Evolutionary conservation across 1,140 invertebrate species (phyloP), one percentile per base, ranked within the genome.

Genomic region (Drosophila pectinifera): DNA sequence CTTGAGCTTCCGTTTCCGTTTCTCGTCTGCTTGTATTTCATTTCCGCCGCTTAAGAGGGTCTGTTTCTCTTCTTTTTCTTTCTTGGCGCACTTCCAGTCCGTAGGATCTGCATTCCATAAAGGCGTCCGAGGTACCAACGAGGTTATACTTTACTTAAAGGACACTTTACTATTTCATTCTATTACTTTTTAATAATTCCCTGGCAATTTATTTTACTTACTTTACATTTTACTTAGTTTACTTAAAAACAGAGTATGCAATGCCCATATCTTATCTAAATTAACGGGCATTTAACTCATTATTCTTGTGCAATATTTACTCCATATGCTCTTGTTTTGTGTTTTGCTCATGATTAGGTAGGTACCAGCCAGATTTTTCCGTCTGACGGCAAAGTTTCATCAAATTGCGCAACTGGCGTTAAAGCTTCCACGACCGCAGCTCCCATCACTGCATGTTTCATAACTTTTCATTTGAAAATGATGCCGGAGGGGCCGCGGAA

Each of bases 1-100:
- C n/a, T 16, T n/a, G 22, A 20, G 46, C 20, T 41, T 59, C 41
- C 57, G 36, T 42, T 65, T 75, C 41, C 45, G 54, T 42, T 83
- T 49, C 59, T 67, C 53, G 54, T 65, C 62, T 55, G 39, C 73
- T 81, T 78, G 64, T 86, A 72, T 75, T 88, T 64, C 83, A 75
- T 81, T 86, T 85, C 82, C 82, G 78, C 41, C 74, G 70, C 64
- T 85, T 78, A 86, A 67, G 68, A 63, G 48, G 67, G 20, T 18
- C 13, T 22, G 6, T 39, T 34, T 67, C 6, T 34, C 46, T 38
- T 64, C 45, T 16, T 64, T 46, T 16, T n/a, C 26, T 49, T 42
- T 62, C 43, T 64, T 78, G 82, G 82, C 82, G 24, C n/a, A 38
- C 13, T 49, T 74, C 78, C 81, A 85, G 48, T 26, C 5, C 31